Conservation (phyloP, 2,113 vertebrate species). For the Thalassoma bifasciatum region DNA sequence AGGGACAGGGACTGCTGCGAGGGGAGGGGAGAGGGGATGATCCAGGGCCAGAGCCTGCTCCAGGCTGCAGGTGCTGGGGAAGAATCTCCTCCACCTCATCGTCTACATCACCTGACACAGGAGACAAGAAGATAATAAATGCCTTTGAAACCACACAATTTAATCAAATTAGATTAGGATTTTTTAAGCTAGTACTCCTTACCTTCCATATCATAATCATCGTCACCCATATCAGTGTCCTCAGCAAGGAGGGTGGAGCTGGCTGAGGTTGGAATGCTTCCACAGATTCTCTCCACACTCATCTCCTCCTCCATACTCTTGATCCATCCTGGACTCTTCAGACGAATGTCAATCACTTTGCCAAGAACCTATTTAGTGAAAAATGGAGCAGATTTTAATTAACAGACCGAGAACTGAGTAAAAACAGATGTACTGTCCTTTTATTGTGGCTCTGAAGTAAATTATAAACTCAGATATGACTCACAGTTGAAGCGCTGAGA, state of each 20-base stretch:
- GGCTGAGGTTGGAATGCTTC: slow-evolving; percentile 89
- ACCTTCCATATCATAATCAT: slow-evolving; percentile 99
- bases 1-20: slow-evolving; percentile 91
- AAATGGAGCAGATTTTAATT: not conserved
- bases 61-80: slow-evolving; percentile 93
- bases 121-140: slow-evolving; percentile 3
- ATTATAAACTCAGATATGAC: slow-evolving; percentile 22
- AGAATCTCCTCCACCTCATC: slow-evolving; percentile 96
- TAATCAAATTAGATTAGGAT: not conserved
- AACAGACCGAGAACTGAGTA: not conserved
- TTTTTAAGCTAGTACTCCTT: not conserved
- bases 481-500: slow-evolving; percentile 92
- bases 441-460: not conserved
- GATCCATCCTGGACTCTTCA: slow-evolving; percentile 97
- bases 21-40: slow-evolving; percentile 91
- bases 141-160: no score
- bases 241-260: slow-evolving; percentile 97
- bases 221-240: slow-evolving; percentile 90
- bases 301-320: slow-evolving; percentile 95
- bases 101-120: slow-evolving; percentile 90
- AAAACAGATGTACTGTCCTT: not conserved
- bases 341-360: slow-evolving; percentile 87
- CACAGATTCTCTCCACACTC: slow-evolving; percentile 91
- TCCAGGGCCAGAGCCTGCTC: slow-evolving; percentile 83
- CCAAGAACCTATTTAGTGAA: slow-evolving; percentile 84